Base-by-base conservation (phyloP, 92 coral and sea anemone genomes). In the Paramuricea clavata region DNA sequence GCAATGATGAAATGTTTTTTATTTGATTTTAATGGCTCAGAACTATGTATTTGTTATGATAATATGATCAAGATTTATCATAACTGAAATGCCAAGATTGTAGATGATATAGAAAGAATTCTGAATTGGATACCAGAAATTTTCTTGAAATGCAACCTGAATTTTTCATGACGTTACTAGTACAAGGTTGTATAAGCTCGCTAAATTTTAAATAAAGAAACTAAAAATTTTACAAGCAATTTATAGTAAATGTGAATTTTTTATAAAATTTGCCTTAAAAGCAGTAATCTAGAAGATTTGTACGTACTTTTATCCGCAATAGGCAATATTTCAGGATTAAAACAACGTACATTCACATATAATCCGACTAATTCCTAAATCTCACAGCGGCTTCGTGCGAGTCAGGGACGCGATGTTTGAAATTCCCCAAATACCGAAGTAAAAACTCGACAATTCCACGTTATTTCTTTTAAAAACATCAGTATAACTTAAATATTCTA, bases 361-460 rank as follows among this genome's bases (percentile, higher is more conserved):
- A 65, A 65, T 65, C 72, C 72, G 72, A n/a, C 36, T 65, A 65
- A 65, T 65, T 65, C 72, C 17, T 28, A 65, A 65, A 65, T 65
- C 72, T 65, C 72, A 65, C 72, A 65, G 72, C 72, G 72, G 35
- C 39, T 28, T 19, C 39, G 39, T 33, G 39, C 72, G 19, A 65
- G 72, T 10, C 41, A 65, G 72, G 41, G 39, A 65, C 72, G 72
- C 72, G 21, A 65, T 65, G 72, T 33, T 65, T 65, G 35, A 65
- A 60, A 65, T 65, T 65, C 72, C 39, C 39, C 35, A 65, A 65
- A 65, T 65, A 65, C 72, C 72, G 39, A 28, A 65, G 39, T 13
- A 0, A 28, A 65, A 65, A 28, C 72, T 65, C 72, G 13, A 13
- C 19, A 65, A 26, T 16, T 65, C 11, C 72, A 31, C 35, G 5